phyloP scores from a whole-genome alignment of 2,888 invertebrate genomes.

The Tolmerus cingulatus region DNA sequence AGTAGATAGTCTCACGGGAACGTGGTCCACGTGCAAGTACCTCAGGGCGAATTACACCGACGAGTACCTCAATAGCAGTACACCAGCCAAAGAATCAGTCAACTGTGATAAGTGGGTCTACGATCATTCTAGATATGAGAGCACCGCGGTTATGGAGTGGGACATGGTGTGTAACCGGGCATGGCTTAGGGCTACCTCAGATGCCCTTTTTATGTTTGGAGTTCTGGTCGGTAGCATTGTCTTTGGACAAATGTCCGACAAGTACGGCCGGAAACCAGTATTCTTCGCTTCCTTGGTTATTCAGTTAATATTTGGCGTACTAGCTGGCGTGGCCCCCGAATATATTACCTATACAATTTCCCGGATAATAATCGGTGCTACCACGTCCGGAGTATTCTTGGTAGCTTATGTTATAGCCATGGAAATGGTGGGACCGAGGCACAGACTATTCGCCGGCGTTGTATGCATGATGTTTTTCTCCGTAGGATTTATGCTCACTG shows the following conservation, averaged over 20 bases:
- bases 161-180: conserved; percentile 72
- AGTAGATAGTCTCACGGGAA: conserved; percentile 63
- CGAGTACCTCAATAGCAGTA: conserved; percentile 56
- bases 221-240: conserved; percentile 76
- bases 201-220: conserved; percentile 76
- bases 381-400: conserved; percentile 79
- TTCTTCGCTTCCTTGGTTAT: conserved; percentile 76
- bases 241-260: conserved; percentile 77
- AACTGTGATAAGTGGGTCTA: conserved; percentile 69
- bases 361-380: conserved; percentile 74
- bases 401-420: conserved; percentile 81
- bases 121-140: conserved; percentile 68
- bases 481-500: conserved; percentile 74
- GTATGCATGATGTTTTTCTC: conserved; percentile 80
- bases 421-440: conserved; percentile 77
- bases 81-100: conserved; percentile 55
- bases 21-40: conserved; percentile 67
- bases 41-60: conserved; percentile 63
- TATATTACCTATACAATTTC: conserved; percentile 73
- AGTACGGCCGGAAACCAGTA: conserved; percentile 74
- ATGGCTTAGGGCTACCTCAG: conserved; percentile 71
- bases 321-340: conserved; percentile 73
- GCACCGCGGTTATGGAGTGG: conserved; percentile 75
- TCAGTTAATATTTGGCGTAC: conserved; percentile 73
- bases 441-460: conserved; percentile 74